Conservation (phyloP, 2,888 invertebrate species). For the Eupithecia inturbata region DNA sequence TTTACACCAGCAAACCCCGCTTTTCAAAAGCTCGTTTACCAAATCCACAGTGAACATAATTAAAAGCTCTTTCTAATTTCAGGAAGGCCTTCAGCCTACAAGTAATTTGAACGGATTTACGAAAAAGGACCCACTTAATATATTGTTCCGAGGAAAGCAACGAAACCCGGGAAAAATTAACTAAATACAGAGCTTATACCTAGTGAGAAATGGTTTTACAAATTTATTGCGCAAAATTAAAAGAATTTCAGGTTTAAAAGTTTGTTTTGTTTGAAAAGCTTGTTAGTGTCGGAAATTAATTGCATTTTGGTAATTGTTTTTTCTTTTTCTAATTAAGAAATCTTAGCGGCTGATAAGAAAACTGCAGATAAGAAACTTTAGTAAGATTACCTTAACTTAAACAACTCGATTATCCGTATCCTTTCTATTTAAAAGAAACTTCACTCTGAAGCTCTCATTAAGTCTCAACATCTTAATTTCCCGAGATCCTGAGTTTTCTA, state of each 20-base stretch:
- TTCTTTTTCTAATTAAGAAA: constrained; percentile 4
- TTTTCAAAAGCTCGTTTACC: constrained; percentile 47
- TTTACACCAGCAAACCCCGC: constrained; percentile 16
- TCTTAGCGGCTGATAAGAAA: not conserved
- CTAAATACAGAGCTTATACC: constrained; percentile 60
- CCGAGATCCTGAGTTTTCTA: not conserved
- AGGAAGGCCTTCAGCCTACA: constrained; percentile 52
- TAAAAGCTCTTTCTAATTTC: constrained; percentile 56
- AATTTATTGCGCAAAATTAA: constrained; percentile 58
- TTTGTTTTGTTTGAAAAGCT: constrained; percentile 24
- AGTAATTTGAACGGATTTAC: constrained; percentile 68
- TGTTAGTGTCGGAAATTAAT: constrained; percentile 20
- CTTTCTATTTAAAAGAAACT: not conserved
- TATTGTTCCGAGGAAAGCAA: constrained; percentile 58
- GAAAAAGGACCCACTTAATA: constrained; percentile 67
- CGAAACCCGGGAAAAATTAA: constrained; percentile 53
- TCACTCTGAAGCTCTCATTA: not conserved
- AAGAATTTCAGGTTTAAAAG: constrained; percentile 37
- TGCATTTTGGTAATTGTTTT: constrained; percentile 16
- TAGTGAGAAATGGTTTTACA: constrained; percentile 59
- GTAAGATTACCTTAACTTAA: constrained; percentile 1
- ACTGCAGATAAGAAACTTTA: not conserved
- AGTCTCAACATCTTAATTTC: constrained; percentile 4
- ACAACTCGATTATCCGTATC: not conserved
- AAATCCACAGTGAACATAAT: constrained; percentile 54